These are phyloP conservation scores for Anableps anableps DNA, from an alignment of 2,797 vertebrate species.

Conservation along the genomic window DNA sequence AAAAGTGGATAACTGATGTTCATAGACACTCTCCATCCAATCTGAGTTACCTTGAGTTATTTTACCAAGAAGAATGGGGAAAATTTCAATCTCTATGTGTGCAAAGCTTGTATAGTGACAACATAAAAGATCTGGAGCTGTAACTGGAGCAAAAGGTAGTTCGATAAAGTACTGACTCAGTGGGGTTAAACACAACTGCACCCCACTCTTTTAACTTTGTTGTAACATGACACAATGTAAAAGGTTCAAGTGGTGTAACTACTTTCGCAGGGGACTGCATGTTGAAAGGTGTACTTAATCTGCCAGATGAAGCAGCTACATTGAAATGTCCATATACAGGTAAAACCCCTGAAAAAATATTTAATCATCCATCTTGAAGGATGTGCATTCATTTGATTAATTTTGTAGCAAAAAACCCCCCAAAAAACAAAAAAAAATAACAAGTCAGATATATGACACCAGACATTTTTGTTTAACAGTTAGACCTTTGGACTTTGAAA, in stretches of 20 bases:
- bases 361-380: neutral
- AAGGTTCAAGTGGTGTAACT: neutral
- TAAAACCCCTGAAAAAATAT: neutral
- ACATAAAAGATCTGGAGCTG: neutral
- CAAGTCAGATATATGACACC: neutral
- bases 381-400: neutral
- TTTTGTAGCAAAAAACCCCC: neutral
- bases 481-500: too few relatives aligned
- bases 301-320: neutral
- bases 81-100: neutral
- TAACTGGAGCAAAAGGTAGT: neutral
- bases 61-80: too few relatives aligned
- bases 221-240: neutral
- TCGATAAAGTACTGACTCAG: neutral
- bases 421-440: too few relatives aligned
- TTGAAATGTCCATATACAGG: neutral
- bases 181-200: neutral
- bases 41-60: too few relatives aligned
- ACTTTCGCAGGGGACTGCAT: neutral
- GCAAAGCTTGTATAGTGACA: neutral
- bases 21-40: too few relatives aligned
- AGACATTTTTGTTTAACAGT: neutral
- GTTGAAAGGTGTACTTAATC: neutral
- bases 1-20: too few relatives aligned
- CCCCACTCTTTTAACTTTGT: neutral